Base-by-base conservation (phyloP, 2,888 invertebrate genomes). In the Automeris io region DNA sequence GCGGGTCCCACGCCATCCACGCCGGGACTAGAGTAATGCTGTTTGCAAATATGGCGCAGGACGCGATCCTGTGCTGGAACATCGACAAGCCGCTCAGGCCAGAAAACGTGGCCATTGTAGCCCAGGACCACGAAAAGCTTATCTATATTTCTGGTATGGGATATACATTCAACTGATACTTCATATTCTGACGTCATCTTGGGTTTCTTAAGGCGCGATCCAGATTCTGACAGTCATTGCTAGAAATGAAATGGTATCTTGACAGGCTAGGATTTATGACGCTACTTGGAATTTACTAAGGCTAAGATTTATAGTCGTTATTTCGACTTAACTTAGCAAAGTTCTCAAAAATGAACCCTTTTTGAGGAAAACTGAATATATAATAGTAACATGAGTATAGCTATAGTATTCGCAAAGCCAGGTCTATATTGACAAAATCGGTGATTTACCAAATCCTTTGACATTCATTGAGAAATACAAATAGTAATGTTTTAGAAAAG, bases 1-100 rank as follows among this genome's bases (percentile, higher is more conserved):
- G 89, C 3, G 94, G 95, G 43, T 90, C 92, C 0, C 92, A 92
- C 36, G 90, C 86, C 37, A 87, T 91, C 50, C 92, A 95, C 66
- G 70, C 80, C 12, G 54, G 64, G 0, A 88, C 90, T 0, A 89
- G 89, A 1, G 88, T 91, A 0, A 67, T 94, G 19, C 91, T 94
- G 61, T 91, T 91, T 51, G 90, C 90, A 0, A 89, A 93, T 46
- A 89, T 94, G 0, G 92, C 91, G 21, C 89, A 88, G 45, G 92
- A 93, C 59, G 93, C 91, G 1, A 76, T 95, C 1, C 90, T 91
- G 11, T 95, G 95, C 58, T 95, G 95, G 94, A 92, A 93, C 46
- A 88, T 88, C 0, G 79, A 81, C 13, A 76, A 70, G 4, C 69
- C 86, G 0, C 80, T 92, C 41, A 75, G 72, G 1, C 73, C 82